These are phyloP conservation scores for Beroe forskalii DNA, from an alignment of 37 sponge, comb jelly and placozoan species.

Conservation along the genomic window DNA sequence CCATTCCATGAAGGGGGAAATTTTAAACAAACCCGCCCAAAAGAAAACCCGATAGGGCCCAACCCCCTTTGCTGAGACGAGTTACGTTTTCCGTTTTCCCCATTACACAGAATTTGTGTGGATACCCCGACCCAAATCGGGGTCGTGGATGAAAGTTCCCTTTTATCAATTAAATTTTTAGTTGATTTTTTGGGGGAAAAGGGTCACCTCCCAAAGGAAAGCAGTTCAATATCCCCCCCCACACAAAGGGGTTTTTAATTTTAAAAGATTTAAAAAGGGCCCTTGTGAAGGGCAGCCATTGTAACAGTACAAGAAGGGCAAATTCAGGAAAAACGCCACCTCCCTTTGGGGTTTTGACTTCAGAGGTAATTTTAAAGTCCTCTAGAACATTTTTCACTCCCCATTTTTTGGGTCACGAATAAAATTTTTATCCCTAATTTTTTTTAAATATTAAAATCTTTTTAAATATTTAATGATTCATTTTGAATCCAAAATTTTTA, in stretches of 20 bases:
- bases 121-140: not conserved
- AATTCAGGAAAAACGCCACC: not conserved
- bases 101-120: not conserved
- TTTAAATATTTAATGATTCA: too few species aligned
- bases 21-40: not conserved
- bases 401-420: too few species aligned
- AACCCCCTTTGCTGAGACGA: not conserved
- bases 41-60: not conserved
- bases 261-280: conserved; percentile 23
- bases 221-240: not conserved
- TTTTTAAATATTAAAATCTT: too few species aligned
- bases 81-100: not conserved
- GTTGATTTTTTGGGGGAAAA: not conserved
- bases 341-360: not conserved
- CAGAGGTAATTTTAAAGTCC: too few species aligned
- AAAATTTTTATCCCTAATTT: too few species aligned
- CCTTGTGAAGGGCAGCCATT: not conserved
- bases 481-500: too few species aligned
- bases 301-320: not conserved
- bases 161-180: not conserved
- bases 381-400: too few species aligned
- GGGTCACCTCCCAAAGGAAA: not conserved
- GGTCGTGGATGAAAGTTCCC: not conserved
- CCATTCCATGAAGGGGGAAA: not conserved
- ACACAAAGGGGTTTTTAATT: not conserved